Percentiles rank a stretch among this genome's conserved stretches.
Conservation (phyloP, 1,140 invertebrate species). For the Cherax quadricarinatus region DNA sequence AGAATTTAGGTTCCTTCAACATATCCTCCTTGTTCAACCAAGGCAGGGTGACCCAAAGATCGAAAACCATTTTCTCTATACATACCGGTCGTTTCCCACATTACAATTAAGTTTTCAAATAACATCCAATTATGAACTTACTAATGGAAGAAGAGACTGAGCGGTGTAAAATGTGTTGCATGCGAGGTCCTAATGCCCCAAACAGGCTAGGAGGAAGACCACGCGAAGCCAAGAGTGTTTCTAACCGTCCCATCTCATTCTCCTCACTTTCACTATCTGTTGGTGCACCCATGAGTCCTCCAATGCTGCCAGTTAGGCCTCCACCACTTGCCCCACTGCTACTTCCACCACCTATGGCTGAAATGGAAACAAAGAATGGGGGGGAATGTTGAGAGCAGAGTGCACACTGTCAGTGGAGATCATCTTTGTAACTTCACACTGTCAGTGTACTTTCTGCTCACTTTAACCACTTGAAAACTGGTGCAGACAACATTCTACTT, state of each 20-base stretch:
- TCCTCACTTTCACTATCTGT: constrained; percentile 81
- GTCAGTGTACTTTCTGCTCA: neutral
- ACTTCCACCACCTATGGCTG: constrained; percentile 62
- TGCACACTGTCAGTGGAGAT: neutral
- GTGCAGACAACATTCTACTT: neutral
- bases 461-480: neutral
- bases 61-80: no score
- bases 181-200: constrained; percentile 94
- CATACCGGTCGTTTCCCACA: no score
- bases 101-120: neutral
- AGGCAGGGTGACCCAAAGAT: no score
- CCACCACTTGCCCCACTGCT: constrained; percentile 51
- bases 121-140: constrained; percentile 55
- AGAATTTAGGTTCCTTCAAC: no score
- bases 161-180: constrained; percentile 97
- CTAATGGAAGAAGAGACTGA: constrained; percentile 82
- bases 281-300: constrained; percentile 68
- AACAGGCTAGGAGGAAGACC: constrained; percentile 97
- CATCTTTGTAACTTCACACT: neutral
- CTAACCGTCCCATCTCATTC: constrained; percentile 90
- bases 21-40: no score
- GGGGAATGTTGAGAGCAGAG: neutral
- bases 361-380: constrained; percentile 8
- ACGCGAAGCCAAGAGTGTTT: constrained; percentile 93
- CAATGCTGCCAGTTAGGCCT: constrained; percentile 43